Conservation (phyloP, 1,140 invertebrate species). For the Sycophaga agraensis region DNA sequence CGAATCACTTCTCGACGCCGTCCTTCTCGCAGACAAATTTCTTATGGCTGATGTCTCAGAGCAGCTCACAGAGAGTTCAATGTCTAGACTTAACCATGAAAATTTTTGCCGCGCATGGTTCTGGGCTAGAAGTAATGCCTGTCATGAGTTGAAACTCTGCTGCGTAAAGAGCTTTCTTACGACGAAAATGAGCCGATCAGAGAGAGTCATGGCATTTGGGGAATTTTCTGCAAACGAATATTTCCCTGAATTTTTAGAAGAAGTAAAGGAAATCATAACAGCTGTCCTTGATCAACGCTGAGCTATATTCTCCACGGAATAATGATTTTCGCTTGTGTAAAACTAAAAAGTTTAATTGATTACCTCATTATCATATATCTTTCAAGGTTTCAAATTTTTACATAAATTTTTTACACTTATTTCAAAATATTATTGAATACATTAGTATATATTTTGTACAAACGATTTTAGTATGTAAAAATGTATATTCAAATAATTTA, state of each 20-base stretch:
- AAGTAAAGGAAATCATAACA: conserved; percentile 44
- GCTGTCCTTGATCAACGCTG: conserved; percentile 18
- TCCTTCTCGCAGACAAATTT: conserved; percentile 67
- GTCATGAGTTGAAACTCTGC: conserved; percentile 42
- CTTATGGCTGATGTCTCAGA: conserved; percentile 63
- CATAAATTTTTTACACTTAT: too few relatives aligned
- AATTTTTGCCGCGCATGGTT: conserved; percentile 52
- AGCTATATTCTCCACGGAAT: too few relatives aligned
- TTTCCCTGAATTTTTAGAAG: conserved; percentile 49
- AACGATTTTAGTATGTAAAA: too few relatives aligned
- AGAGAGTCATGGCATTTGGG: conserved; percentile 44
- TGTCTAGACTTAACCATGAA: conserved; percentile 45
- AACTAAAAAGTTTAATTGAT: too few relatives aligned
- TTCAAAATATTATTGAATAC: too few relatives aligned
- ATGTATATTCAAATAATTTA: too few relatives aligned
- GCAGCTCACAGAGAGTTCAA: conserved; percentile 52
- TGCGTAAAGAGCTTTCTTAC: conserved; percentile 53
- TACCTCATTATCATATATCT: too few relatives aligned
- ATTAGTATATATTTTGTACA: too few relatives aligned
- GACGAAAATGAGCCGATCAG: conserved; percentile 39
- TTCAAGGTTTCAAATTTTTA: too few relatives aligned
- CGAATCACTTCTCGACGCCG: conserved; percentile 65
- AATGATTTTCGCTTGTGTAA: too few relatives aligned
- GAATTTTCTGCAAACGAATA: conserved; percentile 40
- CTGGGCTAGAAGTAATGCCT: conserved; percentile 49